Evolutionary conservation across 2,888 invertebrate species (phyloP).

Genomic region (Callyntrura sp.): DNA sequence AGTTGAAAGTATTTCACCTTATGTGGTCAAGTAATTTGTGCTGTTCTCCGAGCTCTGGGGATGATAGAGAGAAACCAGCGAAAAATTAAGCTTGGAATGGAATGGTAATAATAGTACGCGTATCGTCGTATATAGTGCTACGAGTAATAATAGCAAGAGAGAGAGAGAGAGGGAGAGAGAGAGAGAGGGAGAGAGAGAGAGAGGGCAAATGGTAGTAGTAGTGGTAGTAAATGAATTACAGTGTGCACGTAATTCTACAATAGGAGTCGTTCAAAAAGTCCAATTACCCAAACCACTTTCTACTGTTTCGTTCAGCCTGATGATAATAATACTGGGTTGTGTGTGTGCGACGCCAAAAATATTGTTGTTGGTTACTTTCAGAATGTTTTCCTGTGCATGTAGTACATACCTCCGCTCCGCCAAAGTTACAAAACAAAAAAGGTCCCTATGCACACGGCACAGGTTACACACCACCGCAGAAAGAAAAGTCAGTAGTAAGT

Average conservation of each 20-base stretch:
- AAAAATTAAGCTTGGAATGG: conserved; percentile 20
- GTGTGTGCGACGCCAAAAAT: conserved; percentile 24
- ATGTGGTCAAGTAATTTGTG: conserved; percentile 51
- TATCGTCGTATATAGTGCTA: too few relatives aligned
- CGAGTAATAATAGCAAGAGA: too few relatives aligned
- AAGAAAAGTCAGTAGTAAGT: conserved; percentile 31
- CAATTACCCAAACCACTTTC: conserved; percentile 42
- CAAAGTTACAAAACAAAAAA: not conserved
- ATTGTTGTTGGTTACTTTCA: conserved; percentile 25
- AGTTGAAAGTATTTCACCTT: conserved; percentile 43
- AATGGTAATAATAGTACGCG: too few relatives aligned
- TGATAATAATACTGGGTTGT: conserved; percentile 21
- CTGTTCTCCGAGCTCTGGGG: not conserved
- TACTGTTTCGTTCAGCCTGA: not conserved
- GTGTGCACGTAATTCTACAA: conserved; percentile 49
- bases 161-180: too few relatives aligned
- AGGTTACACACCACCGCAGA: too few relatives aligned
- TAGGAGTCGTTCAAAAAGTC: conserved; percentile 47
- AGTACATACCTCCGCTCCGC: too few relatives aligned
- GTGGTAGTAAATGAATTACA: conserved; percentile 38
- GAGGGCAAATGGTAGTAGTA: not conserved
- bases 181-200: too few relatives aligned
- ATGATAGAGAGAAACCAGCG: conserved; percentile 1
- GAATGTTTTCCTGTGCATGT: too few relatives aligned
- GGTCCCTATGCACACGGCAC: not conserved